A percentile compares a stretch with the other conserved stretches of the same genome.
Conservation (phyloP, 1,140 invertebrate genomes). For the Aphaenogaster ashmeadi region DNA sequence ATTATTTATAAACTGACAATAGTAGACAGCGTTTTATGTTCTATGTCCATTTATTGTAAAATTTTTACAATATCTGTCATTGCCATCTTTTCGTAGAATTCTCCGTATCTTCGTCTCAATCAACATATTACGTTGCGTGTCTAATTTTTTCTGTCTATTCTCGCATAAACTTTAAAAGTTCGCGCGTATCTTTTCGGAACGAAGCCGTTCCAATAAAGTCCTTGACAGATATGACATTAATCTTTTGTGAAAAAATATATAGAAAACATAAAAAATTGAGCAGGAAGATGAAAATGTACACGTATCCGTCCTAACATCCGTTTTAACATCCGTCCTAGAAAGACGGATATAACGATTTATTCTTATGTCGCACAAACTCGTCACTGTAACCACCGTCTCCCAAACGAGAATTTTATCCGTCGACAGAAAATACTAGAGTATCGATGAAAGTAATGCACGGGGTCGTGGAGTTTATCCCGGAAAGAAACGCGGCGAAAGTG, state of each 20-base stretch:
- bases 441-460: not conserved
- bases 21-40: not conserved
- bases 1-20: not conserved
- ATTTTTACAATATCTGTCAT: conserved; percentile 3
- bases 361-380: not conserved
- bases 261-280: not conserved
- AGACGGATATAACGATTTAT: not conserved
- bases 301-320: not conserved
- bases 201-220: not conserved
- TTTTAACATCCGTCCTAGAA: not conserved
- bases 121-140: not conserved
- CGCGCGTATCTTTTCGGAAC: not conserved
- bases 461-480: not conserved
- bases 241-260: not conserved
- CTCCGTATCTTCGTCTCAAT: not conserved
- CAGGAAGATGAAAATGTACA: not conserved
- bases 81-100: not conserved
- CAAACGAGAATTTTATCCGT: not conserved
- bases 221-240: conserved; percentile 1
- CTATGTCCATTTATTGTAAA: not conserved
- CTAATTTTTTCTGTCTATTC: not conserved
- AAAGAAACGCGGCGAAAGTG: conserved; percentile 71
- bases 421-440: not conserved
- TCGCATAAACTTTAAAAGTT: not conserved
- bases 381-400: not conserved